Percentiles rank a stretch among this genome's conserved stretches.
Conservation (phyloP, 2,113 vertebrate species). For the Lampris incognitus region DNA sequence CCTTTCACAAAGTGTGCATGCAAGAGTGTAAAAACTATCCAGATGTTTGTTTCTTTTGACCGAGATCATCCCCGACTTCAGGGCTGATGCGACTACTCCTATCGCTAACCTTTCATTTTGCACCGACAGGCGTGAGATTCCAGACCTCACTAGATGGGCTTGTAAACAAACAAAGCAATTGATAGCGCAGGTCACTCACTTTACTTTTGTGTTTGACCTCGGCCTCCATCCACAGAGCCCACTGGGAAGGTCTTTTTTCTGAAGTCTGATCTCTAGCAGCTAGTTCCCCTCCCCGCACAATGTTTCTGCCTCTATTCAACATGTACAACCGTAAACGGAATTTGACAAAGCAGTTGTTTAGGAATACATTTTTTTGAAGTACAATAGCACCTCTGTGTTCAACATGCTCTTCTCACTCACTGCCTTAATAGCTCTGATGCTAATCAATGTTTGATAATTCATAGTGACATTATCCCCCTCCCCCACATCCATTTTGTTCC, state of each 20-base stretch:
- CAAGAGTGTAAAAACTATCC: too few relatives aligned
- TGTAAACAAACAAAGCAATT: conserved; percentile 38
- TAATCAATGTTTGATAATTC: conserved; percentile 64
- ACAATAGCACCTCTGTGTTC: neutral
- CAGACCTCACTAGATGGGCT: conserved; percentile 20
- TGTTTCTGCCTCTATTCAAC: neutral
- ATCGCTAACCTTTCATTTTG: too few relatives aligned
- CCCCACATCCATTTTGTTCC: conserved; percentile 51
- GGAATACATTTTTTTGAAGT: neutral
- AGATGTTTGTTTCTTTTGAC: too few relatives aligned
- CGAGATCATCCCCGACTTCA: too few relatives aligned
- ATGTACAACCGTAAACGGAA: neutral
- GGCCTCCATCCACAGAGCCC: neutral
- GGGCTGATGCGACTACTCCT: too few relatives aligned
- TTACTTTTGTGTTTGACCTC: neutral
- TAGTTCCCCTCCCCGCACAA: neutral
- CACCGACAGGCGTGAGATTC: conserved; percentile 51
- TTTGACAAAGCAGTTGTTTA: neutral
- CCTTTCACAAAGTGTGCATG: too few relatives aligned
- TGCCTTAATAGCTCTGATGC: conserved; percentile 1
- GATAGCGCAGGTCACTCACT: conserved; percentile 26
- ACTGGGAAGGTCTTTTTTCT: conserved; percentile 3
- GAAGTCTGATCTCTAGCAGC: conserved; percentile 9
- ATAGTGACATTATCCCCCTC: conserved; percentile 12
- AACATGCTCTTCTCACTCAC: neutral